These are phyloP conservation scores for Atta colombica DNA, from an alignment of 1,140 invertebrate species.

Conservation along the genomic window DNA sequence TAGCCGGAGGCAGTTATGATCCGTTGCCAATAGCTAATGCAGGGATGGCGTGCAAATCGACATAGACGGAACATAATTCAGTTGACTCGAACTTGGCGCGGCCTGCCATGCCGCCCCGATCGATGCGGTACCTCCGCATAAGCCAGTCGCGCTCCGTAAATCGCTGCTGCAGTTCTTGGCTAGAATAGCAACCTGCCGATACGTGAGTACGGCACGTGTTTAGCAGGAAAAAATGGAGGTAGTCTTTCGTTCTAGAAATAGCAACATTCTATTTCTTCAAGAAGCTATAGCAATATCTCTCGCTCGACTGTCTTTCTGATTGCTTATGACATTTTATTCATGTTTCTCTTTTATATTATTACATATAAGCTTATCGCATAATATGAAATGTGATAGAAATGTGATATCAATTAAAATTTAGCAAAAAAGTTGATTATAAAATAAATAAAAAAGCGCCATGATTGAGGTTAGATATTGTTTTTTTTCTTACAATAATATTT, in stretches of 20 bases:
- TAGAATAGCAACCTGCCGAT: slow-evolving; percentile 49
- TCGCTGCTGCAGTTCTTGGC: slow-evolving; percentile 60
- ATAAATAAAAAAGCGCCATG: not conserved
- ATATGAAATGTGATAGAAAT: not conserved
- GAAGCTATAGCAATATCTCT: not conserved
- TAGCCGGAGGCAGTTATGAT: slow-evolving; percentile 82
- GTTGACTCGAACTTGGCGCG: slow-evolving; percentile 81
- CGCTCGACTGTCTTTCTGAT: not conserved
- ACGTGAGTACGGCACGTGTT: not conserved
- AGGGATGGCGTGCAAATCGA: slow-evolving; percentile 83
- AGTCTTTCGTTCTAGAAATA: slow-evolving; percentile 19
- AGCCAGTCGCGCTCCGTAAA: slow-evolving; percentile 48
- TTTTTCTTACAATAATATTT: too few relatives aligned
- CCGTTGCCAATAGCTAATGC: slow-evolving; percentile 84
- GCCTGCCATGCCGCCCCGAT: slow-evolving; percentile 54
- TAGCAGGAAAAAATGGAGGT: not conserved
- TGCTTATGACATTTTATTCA: not conserved
- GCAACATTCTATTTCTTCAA: not conserved
- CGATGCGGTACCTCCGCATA: slow-evolving; percentile 72
- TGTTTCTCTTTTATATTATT: not conserved
- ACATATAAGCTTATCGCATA: not conserved
- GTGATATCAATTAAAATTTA: not conserved
- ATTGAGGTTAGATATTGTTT: too few relatives aligned
- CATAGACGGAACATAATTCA: slow-evolving; percentile 81
- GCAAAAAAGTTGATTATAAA: not conserved